Base-by-base conservation (phyloP, 2,888 invertebrate species). In the Xanthorhoe spadicearia region DNA sequence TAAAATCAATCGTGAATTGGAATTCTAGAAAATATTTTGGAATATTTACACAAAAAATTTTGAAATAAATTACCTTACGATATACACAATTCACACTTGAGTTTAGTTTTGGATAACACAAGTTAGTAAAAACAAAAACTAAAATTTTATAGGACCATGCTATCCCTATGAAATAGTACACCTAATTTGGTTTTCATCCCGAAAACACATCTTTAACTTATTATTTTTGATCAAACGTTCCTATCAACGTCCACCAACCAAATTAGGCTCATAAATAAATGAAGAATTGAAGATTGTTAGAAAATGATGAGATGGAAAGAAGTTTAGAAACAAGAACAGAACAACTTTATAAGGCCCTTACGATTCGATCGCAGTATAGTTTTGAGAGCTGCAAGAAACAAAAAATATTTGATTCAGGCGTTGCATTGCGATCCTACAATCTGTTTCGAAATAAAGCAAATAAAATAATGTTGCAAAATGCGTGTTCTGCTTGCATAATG, bases 281-380 rank as follows among this genome's bases (percentile, higher is more conserved):
- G 60, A 76, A 55, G 57, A 15, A 63, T 73, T 50, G 60, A 76
- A 55, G 57, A 78, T 80, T 81, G 50, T 58, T 61, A 68, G 38
- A 53, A 80, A 4, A 43, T 43, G 38, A 75, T 71, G 62, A 58
- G 28, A 82, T 80, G 78, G 74, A 64, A 69, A 53, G 65, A 68
- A 76, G 64, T 76, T 82, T 76, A 82, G 76, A 78, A 64, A 80
- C 71, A 74, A 43, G 38, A 43, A 77, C 72, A 82, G 81, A 81
- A 82, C 83, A 84, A 85, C 81, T 79, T 72, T 73, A 67, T 75
- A 74, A 83, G 77, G 79, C 84, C 79, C 92, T 93, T 92, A 92
- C 92, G 84, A 90, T 92, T 89, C 89, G 88, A 79, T 85, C 83
- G 92, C 84, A 85, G 92, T 92, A 92, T 86, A 90, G 87, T 89